Conservation (phyloP, 2,797 vertebrate genomes). For the Acrocephalus scirpaceus region DNA sequence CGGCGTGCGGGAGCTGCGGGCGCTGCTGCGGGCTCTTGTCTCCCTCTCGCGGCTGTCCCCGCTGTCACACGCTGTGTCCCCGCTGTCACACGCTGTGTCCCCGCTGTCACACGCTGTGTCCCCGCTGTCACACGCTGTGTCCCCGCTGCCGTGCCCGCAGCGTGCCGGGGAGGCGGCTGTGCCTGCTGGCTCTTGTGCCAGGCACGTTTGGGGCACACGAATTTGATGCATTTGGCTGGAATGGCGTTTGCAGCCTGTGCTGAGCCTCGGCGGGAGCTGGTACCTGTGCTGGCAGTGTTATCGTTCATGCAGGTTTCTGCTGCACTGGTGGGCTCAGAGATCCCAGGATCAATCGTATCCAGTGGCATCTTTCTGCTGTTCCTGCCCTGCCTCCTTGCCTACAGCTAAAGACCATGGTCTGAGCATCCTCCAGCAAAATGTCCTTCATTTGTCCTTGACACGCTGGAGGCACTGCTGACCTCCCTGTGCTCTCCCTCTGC, state of each 20-base stretch:
- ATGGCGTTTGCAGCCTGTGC: not conserved
- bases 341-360: not conserved
- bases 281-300: not conserved
- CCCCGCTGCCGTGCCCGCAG: not conserved
- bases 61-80: not conserved
- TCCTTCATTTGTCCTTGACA: conserved; percentile 24
- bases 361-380: not conserved
- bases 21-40: not conserved
- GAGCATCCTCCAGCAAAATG: not conserved
- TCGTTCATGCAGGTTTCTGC: not conserved
- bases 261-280: not conserved
- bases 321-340: fast-evolving
- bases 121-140: not conserved
- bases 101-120: not conserved
- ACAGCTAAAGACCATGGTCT: fast-evolving
- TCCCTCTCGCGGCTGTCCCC: conserved; percentile 40
- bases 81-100: not conserved
- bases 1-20: fast-evolving
- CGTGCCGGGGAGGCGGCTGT: fast-evolving
- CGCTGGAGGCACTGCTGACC: not conserved
- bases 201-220: fast-evolving
- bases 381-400: not conserved
- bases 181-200: not conserved
- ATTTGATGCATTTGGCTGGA: not conserved
- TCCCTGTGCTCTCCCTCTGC: not conserved